Percentiles rank a stretch among this genome's conserved stretches.
Evolutionary conservation across 2,888 invertebrate genomes (phyloP).

Genomic region (Coremacera marginata): DNA sequence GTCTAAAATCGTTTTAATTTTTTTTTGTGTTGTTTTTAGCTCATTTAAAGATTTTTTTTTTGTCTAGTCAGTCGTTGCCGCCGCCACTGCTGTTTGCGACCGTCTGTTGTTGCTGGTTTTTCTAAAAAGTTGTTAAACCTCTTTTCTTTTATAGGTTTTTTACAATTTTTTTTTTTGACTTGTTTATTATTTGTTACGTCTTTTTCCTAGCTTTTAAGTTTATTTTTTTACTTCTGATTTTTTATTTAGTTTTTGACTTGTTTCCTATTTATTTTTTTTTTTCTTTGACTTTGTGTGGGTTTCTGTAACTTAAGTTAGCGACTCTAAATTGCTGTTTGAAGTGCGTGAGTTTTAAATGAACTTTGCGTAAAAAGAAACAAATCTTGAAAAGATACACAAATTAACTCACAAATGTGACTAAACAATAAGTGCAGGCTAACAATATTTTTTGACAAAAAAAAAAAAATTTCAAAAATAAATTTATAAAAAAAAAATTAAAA

Average conservation of each 20-base stretch:
- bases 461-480: no score
- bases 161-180: not conserved
- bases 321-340: no score
- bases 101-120: not conserved
- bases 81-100: not conserved
- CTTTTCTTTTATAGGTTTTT: not conserved
- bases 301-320: no score
- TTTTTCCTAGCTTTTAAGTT: not conserved
- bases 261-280: not conserved
- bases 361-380: not conserved
- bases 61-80: not conserved
- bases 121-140: constrained; percentile 23
- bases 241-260: not conserved
- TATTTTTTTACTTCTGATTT: not conserved
- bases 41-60: not conserved
- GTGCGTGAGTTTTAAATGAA: no score
- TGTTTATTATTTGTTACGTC: not conserved
- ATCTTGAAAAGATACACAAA: not conserved
- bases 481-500: no score
- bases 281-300: not conserved
- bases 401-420: not conserved
- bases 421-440: not conserved
- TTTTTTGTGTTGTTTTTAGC: not conserved
- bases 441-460: not conserved
- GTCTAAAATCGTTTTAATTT: not conserved